Evolutionary conservation across 1,140 invertebrate genomes (phyloP).

Genomic region (Cydia splendana): DNA sequence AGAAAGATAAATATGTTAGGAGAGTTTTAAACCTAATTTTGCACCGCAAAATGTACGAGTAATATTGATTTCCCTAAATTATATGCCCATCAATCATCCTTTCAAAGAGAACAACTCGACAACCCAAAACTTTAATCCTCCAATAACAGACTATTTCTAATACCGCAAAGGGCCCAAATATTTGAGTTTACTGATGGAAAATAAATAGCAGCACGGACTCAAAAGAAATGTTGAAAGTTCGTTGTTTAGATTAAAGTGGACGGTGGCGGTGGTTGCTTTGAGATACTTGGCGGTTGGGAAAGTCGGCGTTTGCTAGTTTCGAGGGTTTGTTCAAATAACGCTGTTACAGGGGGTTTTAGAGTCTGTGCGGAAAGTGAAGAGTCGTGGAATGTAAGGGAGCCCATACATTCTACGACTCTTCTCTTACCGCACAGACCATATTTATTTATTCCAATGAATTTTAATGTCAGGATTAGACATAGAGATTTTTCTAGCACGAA

Average conservation of each 20-base stretch:
- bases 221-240: constrained; percentile 24
- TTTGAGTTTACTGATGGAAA: constrained; percentile 51
- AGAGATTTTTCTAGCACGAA: too few species aligned
- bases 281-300: constrained; percentile 16
- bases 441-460: not conserved
- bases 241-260: constrained; percentile 30
- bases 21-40: not conserved
- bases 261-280: not conserved
- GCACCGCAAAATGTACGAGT: not conserved
- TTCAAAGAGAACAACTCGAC: not conserved
- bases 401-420: too few species aligned
- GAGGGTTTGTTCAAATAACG: constrained; percentile 1
- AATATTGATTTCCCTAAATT: not conserved
- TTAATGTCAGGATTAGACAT: not conserved
- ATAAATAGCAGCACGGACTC: constrained; percentile 44
- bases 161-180: constrained; percentile 46
- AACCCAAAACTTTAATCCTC: constrained; percentile 13
- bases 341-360: not conserved
- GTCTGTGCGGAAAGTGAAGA: too few species aligned
- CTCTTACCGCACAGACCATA: too few species aligned
- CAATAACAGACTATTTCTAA: constrained; percentile 37
- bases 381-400: too few species aligned
- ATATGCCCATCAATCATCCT: constrained; percentile 6
- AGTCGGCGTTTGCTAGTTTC: not conserved
- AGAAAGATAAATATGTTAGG: not conserved